phyloP scores from a whole-genome alignment of 2,888 invertebrate genomes.

The Drosophila kuntzei region DNA sequence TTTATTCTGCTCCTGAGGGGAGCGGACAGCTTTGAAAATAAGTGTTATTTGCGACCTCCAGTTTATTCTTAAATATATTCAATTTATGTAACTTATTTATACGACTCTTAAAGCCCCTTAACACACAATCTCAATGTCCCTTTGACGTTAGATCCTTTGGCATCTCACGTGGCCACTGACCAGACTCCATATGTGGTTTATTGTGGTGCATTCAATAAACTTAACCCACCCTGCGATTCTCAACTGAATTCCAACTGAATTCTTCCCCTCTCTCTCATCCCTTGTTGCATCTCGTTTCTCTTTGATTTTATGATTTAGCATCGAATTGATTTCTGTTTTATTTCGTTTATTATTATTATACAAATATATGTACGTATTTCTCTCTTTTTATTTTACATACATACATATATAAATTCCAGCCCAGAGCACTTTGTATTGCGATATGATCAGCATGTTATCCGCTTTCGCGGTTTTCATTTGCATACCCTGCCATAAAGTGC shows the following conservation, averaged over 20 bases:
- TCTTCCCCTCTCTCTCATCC: not conserved
- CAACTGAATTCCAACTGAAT: conserved; percentile 4
- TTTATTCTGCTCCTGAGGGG: too few species aligned
- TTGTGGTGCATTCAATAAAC: conserved; percentile 33
- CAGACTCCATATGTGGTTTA: conserved; percentile 22
- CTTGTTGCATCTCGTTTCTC: conserved; percentile 1
- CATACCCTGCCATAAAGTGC: conserved; percentile 23
- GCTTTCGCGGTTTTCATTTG: conserved; percentile 27
- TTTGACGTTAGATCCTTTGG: conserved; percentile 2
- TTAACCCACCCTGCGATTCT: conserved; percentile 5
- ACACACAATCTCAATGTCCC: not conserved
- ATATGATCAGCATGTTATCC: conserved; percentile 63
- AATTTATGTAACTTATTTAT: conserved; percentile 37
- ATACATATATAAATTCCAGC: conserved; percentile 17
- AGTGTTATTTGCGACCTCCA: not conserved
- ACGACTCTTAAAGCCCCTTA: conserved; percentile 34
- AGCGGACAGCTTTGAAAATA: too few species aligned
- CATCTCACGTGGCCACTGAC: conserved; percentile 47
- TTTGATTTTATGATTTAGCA: conserved; percentile 50
- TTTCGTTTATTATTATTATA: conserved; percentile 25
- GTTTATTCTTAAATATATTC: conserved; percentile 8
- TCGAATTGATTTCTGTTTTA: conserved; percentile 30
- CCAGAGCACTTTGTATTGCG: conserved; percentile 53
- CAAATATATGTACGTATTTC: conserved; percentile 7
- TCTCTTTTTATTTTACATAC: conserved; percentile 29